These are phyloP conservation scores for Ips typographus DNA, from an alignment of 1,140 invertebrate species.

Conservation along the genomic window DNA sequence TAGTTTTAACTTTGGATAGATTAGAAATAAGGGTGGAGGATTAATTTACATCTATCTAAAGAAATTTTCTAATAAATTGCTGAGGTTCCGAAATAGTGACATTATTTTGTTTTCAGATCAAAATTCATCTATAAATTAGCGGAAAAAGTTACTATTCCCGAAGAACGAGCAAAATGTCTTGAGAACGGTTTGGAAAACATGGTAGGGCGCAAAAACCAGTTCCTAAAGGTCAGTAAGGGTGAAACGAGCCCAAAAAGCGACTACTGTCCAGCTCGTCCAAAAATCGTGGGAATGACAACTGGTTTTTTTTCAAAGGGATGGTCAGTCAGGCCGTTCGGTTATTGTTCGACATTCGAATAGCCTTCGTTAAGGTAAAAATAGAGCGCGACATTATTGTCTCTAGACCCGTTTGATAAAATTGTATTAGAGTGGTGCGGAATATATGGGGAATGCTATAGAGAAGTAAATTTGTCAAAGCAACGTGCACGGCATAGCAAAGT, in stretches of 20 bases:
- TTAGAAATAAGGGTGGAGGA: constrained; percentile 2
- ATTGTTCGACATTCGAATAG: too few relatives aligned
- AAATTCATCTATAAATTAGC: too few relatives aligned
- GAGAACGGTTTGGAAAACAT: neutral
- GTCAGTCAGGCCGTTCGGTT: neutral
- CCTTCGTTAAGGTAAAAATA: too few relatives aligned
- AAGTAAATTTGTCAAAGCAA: constrained; percentile 53
- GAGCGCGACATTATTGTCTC: too few relatives aligned
- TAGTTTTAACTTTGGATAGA: neutral
- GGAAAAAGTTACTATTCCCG: neutral
- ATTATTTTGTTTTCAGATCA: too few relatives aligned
- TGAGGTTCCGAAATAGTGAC: too few relatives aligned
- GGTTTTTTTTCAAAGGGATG: constrained; percentile 22
- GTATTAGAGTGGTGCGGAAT: constrained; percentile 40
- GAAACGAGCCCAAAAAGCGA: constrained; percentile 11
- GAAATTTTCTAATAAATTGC: too few relatives aligned
- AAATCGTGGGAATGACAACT: constrained; percentile 27
- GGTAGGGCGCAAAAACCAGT: constrained; percentile 17
- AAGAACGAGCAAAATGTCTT: neutral
- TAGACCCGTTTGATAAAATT: constrained; percentile 36
- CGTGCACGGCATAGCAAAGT: constrained; percentile 51
- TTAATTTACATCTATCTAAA: too few relatives aligned
- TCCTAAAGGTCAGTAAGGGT: constrained; percentile 20
- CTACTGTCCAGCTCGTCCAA: neutral
- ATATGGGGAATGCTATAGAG: constrained; percentile 38